Conservation (phyloP, 2,113 vertebrate species). For the Passer domesticus region DNA sequence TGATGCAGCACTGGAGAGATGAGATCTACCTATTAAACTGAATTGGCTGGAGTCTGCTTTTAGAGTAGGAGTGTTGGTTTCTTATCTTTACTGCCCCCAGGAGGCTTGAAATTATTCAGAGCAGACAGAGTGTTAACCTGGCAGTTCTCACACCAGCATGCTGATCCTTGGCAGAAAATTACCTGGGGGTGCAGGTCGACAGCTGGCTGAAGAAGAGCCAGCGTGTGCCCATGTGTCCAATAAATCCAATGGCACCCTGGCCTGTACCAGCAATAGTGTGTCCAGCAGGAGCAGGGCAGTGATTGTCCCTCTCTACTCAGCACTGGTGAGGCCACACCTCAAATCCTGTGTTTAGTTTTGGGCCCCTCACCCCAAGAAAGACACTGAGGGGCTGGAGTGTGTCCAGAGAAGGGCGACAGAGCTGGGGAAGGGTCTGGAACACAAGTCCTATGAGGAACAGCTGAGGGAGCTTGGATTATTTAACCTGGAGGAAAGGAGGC, state of each 20-base stretch:
- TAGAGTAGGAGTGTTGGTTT: neutral
- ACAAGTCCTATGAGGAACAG: rapidly evolving
- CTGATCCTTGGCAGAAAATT: neutral
- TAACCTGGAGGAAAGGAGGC: neutral
- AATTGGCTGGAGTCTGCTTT: neutral
- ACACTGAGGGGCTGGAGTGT: rapidly evolving
- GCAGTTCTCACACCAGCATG: neutral
- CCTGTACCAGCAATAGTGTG: neutral
- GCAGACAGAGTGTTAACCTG: neutral
- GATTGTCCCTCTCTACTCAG: neutral
- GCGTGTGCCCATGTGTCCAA: rapidly evolving
- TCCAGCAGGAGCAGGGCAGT: neutral
- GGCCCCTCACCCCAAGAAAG: neutral
- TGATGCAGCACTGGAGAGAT: neutral
- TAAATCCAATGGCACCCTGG: neutral
- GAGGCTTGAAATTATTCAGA: neutral
- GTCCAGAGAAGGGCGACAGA: rapidly evolving
- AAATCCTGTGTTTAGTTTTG: rapidly evolving
- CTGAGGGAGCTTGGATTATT: neutral
- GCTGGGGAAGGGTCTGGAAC: neutral
- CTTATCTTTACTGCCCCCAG: neutral
- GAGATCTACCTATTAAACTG: neutral
- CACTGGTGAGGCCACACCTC: neutral
- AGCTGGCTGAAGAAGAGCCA: neutral
- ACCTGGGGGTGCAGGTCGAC: rapidly evolving